These are phyloP conservation scores for Ornithoptera alexandrae DNA, from an alignment of 2,888 invertebrate genomes.

Conservation along the genomic window DNA sequence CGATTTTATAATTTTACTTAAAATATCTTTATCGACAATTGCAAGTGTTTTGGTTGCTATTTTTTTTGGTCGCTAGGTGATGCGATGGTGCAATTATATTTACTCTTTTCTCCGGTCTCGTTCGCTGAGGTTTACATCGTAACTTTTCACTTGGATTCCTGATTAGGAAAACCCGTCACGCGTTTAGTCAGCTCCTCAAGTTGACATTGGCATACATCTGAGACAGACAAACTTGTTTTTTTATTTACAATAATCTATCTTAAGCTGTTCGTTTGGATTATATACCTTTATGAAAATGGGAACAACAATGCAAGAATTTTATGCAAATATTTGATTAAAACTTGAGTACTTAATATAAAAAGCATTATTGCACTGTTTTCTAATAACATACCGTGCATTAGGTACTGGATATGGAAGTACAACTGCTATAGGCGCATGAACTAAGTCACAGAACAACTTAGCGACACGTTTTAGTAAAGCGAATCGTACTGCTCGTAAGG, in stretches of 20 bases:
- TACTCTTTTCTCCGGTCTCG: conserved; percentile 23
- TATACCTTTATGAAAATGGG: neutral
- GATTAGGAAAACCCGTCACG: conserved; percentile 28
- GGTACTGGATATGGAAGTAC: conserved; percentile 43
- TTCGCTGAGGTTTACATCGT: conserved; percentile 13
- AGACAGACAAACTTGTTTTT: conserved; percentile 12
- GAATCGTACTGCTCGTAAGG: conserved; percentile 55
- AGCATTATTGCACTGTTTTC: neutral
- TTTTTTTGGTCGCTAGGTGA: neutral
- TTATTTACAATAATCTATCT: conserved; percentile 14
- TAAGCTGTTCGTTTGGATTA: conserved; percentile 9
- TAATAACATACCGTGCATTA: conserved; percentile 62
- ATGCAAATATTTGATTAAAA: neutral
- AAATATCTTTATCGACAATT: neutral
- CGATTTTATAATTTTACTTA: neutral
- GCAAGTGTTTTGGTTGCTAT: neutral
- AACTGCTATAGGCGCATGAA: conserved; percentile 55
- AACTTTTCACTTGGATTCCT: conserved; percentile 27
- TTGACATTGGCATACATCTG: conserved; percentile 31
- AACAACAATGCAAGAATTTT: neutral
- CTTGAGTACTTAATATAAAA: neutral
- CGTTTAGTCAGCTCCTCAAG: conserved; percentile 13
- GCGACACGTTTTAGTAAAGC: conserved; percentile 67
- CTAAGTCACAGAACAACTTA: conserved; percentile 66
- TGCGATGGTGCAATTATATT: conserved; percentile 15